Base-by-base conservation (phyloP, 2,888 invertebrate genomes). In the Himalopsyche japonica region DNA sequence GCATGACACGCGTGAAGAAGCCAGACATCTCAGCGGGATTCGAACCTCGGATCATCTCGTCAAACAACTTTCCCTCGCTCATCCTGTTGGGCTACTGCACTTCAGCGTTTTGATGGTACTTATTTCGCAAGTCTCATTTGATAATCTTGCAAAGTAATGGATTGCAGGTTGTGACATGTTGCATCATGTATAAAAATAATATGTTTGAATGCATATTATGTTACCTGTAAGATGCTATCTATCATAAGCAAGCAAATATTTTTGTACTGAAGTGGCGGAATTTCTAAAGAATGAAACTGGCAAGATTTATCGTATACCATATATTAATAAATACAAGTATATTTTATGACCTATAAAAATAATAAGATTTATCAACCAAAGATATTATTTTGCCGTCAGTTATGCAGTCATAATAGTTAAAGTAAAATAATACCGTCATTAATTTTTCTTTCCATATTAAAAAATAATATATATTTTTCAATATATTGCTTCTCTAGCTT, bases 61-160 rank as follows among this genome's bases (percentile, higher is more conserved):
- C 83, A 70, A 49, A 70, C 83, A 83, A 83, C 83, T 83, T 83
- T 83, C 83, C 80, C 83, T 83, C 70, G 47, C 80, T 80, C 83
- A 70, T 76, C 79, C 79, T 32, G 49, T 30, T 81, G 64, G 57
- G 37, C 76, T 76, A 64, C 81, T 43, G 24, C 37, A 43, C 64
- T 32, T 37, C 27, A 76, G 64, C 43, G 37, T 34, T 32, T 18
- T 34, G 18, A 27, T 47, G 37, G n/a, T 8, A 12, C 76, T 81
- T 37, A 70, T 70, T 70, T 81, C 18, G 27, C 64, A 37, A 64
- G 34, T 34, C 81, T 43, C 43, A 47, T 79, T n/a, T 78, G 32
- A 77, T 77, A 32, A 77, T 77, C 37, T 32, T 32, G 77, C 77
- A 77, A 30, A 57, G 57, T 57, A 57, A 57, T 57, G 57, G 57